A percentile compares a stretch with the other conserved stretches of the same genome.
Conservation (phyloP, 2,797 vertebrate species). For the Sibirionetta formosa region DNA sequence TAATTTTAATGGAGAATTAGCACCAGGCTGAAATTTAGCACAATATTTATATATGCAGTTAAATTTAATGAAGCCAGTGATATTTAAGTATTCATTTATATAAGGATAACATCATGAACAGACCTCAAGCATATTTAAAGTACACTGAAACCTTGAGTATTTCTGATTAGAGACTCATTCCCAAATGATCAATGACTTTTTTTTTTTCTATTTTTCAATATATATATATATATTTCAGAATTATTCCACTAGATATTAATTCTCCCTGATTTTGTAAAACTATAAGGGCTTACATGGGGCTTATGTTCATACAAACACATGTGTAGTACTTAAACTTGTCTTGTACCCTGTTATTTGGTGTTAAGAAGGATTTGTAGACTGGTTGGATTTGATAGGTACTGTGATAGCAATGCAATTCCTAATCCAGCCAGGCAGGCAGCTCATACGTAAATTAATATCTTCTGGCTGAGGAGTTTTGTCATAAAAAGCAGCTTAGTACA, state of each 20-base stretch:
- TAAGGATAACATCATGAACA: not conserved
- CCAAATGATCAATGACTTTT: not conserved
- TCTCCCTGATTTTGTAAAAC: not conserved
- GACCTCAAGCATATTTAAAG: not conserved
- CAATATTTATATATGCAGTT: constrained; percentile 23
- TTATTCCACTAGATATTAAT: not conserved
- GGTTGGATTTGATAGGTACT: accelerated
- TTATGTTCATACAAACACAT: not conserved
- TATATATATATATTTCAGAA: not conserved
- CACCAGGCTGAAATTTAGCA: constrained; percentile 22
- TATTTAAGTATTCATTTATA: constrained; percentile 36
- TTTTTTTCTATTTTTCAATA: not conserved
- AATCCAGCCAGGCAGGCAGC: not conserved
- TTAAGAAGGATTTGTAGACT: not conserved
- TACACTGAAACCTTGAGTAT: not conserved
- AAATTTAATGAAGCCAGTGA: constrained; percentile 36
- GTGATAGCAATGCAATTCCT: not conserved
- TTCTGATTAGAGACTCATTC: not conserved
- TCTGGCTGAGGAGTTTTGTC: not conserved
- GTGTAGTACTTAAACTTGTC: not conserved
- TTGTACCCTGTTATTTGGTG: not conserved
- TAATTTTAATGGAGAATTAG: constrained; percentile 26
- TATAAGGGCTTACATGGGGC: not conserved
- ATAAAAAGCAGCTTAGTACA: not conserved
- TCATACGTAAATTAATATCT: not conserved